Conservation (phyloP, 2,797 vertebrate genomes). For the Spea hammondii region DNA sequence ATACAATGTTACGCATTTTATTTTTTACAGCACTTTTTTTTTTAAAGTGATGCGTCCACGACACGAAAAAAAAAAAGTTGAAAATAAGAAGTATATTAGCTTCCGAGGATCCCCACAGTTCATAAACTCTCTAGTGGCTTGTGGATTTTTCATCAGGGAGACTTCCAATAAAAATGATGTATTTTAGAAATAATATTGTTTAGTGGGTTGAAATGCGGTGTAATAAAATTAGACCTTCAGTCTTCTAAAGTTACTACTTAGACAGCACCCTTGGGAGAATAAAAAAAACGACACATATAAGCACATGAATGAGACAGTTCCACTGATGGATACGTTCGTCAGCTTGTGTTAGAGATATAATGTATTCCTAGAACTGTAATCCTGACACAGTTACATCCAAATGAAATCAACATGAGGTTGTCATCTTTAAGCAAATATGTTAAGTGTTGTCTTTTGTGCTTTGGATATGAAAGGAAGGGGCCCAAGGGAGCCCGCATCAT, state of each 20-base stretch:
- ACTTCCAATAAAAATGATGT: conserved; percentile 85
- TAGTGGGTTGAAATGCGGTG: conserved; percentile 87
- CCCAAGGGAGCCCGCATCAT: conserved; percentile 85
- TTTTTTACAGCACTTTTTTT: background rate
- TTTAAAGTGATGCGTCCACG: conserved; percentile 1
- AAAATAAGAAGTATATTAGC: conserved; percentile 74
- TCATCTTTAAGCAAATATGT: conserved; percentile 97
- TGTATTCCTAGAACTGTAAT: conserved; percentile 82
- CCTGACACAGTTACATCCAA: conserved; percentile 84
- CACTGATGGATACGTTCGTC: conserved; percentile 89
- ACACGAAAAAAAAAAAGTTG: conserved; percentile 65
- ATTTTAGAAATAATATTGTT: conserved; percentile 87
- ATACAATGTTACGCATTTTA: too few relatives aligned
- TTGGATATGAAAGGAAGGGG: conserved; percentile 86
- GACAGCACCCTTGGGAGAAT: conserved; percentile 85
- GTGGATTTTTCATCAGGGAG: conserved; percentile 82
- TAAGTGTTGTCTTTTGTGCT: conserved; percentile 91
- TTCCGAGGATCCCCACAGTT: conserved; percentile 75
- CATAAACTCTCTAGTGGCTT: conserved; percentile 80
- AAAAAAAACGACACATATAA: conserved; percentile 76
- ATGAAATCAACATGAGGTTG: conserved; percentile 89
- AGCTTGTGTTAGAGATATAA: conserved; percentile 83
- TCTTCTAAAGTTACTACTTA: conserved; percentile 84
- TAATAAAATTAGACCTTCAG: conserved; percentile 90
- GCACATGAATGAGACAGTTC: conserved; percentile 88